These are phyloP conservation scores for Ferrisia virgata DNA, from an alignment of 2,888 invertebrate species.

Conservation along the genomic window DNA sequence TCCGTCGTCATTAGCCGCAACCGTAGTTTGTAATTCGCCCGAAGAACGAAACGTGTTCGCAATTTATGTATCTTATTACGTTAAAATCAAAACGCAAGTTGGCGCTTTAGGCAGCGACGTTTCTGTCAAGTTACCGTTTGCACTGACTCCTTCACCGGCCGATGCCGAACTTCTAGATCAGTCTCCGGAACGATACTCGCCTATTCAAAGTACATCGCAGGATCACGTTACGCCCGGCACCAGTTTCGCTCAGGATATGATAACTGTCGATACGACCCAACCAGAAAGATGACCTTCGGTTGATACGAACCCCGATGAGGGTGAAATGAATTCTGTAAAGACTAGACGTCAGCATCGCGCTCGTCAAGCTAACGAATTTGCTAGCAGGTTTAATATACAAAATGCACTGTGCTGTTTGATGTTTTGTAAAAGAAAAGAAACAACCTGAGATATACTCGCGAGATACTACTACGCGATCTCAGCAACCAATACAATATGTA, in stretches of 20 bases:
- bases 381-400: neutral
- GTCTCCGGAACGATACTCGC: slow-evolving; percentile 28
- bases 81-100: slow-evolving; percentile 76
- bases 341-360: neutral
- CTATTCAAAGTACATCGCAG: neutral
- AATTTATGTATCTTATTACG: slow-evolving; percentile 87
- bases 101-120: slow-evolving; percentile 79
- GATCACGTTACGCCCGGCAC: neutral
- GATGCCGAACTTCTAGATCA: slow-evolving; percentile 57
- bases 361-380: neutral
- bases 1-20: slow-evolving; percentile 60
- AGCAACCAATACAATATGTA: neutral
- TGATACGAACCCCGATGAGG: neutral
- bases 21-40: slow-evolving; percentile 59
- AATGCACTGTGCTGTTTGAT: neutral
- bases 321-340: neutral
- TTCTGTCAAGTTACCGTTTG: slow-evolving; percentile 75
- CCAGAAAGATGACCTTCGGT: slow-evolving; percentile 1
- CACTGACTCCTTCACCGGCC: slow-evolving; percentile 69
- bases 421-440: neutral
- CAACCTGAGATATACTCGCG: neutral
- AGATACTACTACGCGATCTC: neutral
- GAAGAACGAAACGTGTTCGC: slow-evolving; percentile 84
- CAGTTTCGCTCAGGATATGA: neutral
- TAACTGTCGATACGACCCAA: neutral